These are phyloP conservation scores for Ciconia stormi DNA, from an alignment of 2,113 vertebrate species.

Conservation along the genomic window DNA sequence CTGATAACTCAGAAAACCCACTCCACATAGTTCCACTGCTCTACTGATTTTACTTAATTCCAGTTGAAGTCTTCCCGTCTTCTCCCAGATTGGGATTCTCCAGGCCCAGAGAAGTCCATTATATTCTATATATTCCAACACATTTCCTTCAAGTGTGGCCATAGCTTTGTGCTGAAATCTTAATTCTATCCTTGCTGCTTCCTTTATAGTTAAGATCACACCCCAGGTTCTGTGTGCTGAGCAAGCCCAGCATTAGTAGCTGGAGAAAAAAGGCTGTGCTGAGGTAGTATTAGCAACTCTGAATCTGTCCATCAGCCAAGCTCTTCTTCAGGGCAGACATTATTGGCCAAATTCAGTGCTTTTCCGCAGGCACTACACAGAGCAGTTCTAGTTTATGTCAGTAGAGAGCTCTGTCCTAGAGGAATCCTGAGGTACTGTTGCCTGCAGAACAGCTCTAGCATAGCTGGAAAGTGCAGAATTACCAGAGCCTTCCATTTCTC, in stretches of 20 bases:
- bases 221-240: not conserved
- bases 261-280: not conserved
- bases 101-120: not conserved
- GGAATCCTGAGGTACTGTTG: not conserved
- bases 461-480: not conserved
- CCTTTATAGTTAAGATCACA: not conserved
- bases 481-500: not conserved
- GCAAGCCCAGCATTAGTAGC: not conserved
- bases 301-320: not conserved
- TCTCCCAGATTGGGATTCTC: not conserved
- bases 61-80: fast-evolving
- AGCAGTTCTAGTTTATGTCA: not conserved
- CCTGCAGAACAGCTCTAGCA: not conserved
- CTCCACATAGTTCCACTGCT: not conserved
- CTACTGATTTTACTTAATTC: not conserved
- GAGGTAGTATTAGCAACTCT: not conserved
- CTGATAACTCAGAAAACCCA: not conserved
- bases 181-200: not conserved
- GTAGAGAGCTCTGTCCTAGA: not conserved
- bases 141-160: not conserved
- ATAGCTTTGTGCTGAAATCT: not conserved
- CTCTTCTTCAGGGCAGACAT: not conserved
- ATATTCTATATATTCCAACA: not conserved
- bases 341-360: not conserved
- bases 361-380: not conserved